Base-by-base conservation (phyloP, 2,113 vertebrate genomes). In the Solea senegalensis region DNA sequence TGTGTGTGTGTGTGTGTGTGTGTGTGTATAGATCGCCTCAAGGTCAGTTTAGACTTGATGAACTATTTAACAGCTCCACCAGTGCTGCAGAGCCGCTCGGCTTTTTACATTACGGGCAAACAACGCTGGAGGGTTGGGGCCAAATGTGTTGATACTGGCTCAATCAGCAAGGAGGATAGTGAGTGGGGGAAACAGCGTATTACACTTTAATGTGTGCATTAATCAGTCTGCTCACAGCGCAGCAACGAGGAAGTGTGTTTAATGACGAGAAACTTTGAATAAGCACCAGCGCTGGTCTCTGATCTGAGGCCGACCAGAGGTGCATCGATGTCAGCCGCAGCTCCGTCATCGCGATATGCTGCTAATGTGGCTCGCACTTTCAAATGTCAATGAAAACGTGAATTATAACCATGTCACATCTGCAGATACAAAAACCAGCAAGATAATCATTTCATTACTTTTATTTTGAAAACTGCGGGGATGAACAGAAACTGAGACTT, bases 41-140 rank as follows among this genome's bases (percentile, higher is more conserved):
- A 59, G 78, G 80, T 80, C 71, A 52, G 61, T 54, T 45, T 65
- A 72, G 69, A 67, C 41, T 64, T 74, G 75, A 71, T 76, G 50
- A 76, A 58, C 73, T 75, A 53, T 72, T 84, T 80, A 77, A 72
- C 55, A 55, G 67, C 16, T 45, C 46, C 13, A 53, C 10, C 53
- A 49, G 46, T 26, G 79, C 79, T 55, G 48, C 43, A 6, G 76
- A 72, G 52, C 27, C 45, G 9, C 9, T 39, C 34, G 57, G 9
- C 8, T 4, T 55, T 65, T 46, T 65, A 28, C 5, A 53, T 71
- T 60, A 44, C 2, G 3, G 7, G 49, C 43, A 55, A 57, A 54
- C 9, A 57, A 54, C 9, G 46, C 53, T 72, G 46, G 50, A 66
- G 26, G 39, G 49, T 69, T 73, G 70, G 46, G 61, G 69, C 69